These are phyloP conservation scores for Pimephales promelas DNA, from an alignment of 2,113 vertebrate species.

Conservation along the genomic window DNA sequence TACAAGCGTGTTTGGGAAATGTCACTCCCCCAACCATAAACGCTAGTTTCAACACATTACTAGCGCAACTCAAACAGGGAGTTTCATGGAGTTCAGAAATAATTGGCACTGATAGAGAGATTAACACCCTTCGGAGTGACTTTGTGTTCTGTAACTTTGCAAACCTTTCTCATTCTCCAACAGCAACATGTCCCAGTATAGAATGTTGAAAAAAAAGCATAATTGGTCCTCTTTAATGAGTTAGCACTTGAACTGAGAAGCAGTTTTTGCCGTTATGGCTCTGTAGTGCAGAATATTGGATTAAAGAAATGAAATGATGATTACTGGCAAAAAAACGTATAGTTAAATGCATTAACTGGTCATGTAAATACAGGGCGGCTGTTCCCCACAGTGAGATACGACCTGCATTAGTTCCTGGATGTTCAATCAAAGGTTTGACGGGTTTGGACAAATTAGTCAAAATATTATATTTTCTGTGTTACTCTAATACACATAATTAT, in stretches of 20 bases:
- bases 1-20: no score
- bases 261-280: neutral
- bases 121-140: no score
- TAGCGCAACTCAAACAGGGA: no score
- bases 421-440: neutral
- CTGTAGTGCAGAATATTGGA: neutral
- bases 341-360: neutral
- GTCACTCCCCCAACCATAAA: no score
- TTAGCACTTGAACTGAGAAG: neutral
- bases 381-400: neutral
- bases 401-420: neutral
- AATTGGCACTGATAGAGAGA: no score
- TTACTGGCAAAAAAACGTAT: neutral
- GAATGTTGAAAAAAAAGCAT: no score
- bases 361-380: neutral
- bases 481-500: conserved; percentile 29
- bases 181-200: no score
- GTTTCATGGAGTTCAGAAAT: no score
- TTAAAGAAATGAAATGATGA: neutral
- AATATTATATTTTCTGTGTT: conserved; percentile 6
- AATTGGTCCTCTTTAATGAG: no score
- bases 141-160: no score
- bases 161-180: no score
- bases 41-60: no score
- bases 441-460: neutral